Conservation (phyloP, 2,113 vertebrate species). For the Muntiacus muntjak region DNA sequence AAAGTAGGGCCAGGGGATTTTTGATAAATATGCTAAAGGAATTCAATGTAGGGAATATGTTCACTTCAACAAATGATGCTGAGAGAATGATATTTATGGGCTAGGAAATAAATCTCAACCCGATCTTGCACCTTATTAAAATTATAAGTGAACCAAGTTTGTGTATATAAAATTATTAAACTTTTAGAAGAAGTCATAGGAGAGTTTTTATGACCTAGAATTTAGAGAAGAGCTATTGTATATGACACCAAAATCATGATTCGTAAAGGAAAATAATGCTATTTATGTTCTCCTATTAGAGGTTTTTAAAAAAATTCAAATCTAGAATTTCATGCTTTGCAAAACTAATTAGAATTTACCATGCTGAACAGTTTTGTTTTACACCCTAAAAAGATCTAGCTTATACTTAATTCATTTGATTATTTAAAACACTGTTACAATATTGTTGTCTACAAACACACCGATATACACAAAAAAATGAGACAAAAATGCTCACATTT, state of each 20-base stretch:
- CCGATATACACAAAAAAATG: not conserved
- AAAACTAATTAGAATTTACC: not conserved
- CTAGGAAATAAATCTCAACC: not conserved
- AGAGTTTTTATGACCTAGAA: not conserved
- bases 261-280: not conserved
- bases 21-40: not conserved
- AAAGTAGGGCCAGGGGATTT: not conserved
- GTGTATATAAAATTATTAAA: not conserved
- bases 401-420: not conserved
- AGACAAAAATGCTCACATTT: not conserved
- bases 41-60: not conserved
- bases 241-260: not conserved
- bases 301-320: not conserved
- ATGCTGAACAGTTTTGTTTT: not conserved
- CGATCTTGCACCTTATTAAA: not conserved
- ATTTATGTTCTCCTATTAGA: not conserved
- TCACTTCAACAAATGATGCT: not conserved
- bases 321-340: not conserved
- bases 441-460: not conserved
- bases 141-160: not conserved
- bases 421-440: not conserved
- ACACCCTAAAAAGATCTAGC: not conserved
- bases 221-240: not conserved
- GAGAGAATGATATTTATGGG: not conserved
- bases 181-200: not conserved